phyloP scores from a whole-genome alignment of 1,140 invertebrate species.

The Orussus abietinus region DNA sequence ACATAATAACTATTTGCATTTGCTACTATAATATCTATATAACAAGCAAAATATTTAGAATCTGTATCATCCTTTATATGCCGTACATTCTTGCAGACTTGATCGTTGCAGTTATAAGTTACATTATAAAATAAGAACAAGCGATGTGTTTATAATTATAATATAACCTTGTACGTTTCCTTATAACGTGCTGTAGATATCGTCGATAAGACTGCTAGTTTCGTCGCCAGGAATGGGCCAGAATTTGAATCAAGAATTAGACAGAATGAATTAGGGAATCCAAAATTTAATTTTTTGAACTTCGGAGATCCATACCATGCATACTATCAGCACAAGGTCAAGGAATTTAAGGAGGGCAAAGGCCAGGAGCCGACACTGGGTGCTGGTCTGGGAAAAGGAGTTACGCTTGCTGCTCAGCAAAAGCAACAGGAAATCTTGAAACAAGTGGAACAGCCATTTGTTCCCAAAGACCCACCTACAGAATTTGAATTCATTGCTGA shows the following conservation, averaged over 20 bases:
- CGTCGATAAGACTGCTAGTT: constrained; percentile 97
- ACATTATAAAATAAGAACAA: no score
- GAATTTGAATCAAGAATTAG: constrained; percentile 96
- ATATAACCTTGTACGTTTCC: constrained; percentile 16
- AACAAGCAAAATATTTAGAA: no score
- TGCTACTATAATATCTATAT: no score
- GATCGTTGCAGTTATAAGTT: no score
- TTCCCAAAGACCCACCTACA: constrained; percentile 91
- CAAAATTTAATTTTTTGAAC: constrained; percentile 98
- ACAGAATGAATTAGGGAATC: constrained; percentile 95
- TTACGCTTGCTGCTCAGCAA: constrained; percentile 71
- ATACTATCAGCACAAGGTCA: constrained; percentile 98
- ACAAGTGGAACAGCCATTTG: constrained; percentile 81
- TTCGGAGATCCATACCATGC: constrained; percentile 96
- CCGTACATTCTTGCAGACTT: no score
- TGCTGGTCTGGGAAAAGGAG: constrained; percentile 47
- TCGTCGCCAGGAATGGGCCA: constrained; percentile 96
- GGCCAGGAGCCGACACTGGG: constrained; percentile 50
- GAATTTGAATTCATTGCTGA: constrained; percentile 98
- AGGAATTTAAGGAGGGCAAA: constrained; percentile 91
- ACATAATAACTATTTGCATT: no score
- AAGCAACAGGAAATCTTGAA: constrained; percentile 87
- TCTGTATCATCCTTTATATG: no score
- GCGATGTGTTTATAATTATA: no score
- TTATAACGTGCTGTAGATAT: constrained; percentile 69